Evolutionary conservation across 1,140 invertebrate species (phyloP), one percentile per base, ranked within the genome.

Genomic region (Phymorhynchus buccinoides): DNA sequence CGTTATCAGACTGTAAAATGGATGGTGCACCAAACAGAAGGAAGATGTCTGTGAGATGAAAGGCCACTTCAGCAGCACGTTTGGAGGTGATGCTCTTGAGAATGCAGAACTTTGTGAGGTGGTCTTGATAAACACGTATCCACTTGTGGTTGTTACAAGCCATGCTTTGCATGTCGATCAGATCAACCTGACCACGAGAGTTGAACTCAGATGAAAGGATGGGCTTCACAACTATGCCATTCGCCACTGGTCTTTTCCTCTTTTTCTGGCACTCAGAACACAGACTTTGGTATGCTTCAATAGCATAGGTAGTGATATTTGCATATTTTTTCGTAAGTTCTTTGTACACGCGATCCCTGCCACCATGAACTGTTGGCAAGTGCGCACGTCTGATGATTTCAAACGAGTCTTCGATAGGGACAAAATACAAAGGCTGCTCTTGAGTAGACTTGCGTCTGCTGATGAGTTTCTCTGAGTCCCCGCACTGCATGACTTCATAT

Each of bases 1-100:
- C 87, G 80, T 89, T 89, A 80, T 89, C 86, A 35, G 42, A 68
- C 39, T 90, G 89, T 6, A 89, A 71, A 68, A 90, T 89, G 35
- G 35, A 4, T 32, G 88, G 88, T 22, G 88, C 86, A 42, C 89
- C 88, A 80, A 90, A 82, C 2, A 86, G 12, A 30, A 78, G 32
- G 71, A 89, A 89, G 3, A 88, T 82, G n/a, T 88, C 79, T 9
- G 85, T 56, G 22, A 83, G 62, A 0, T 83, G 52, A 12, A 35
- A 27, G 32, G 78, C 62, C 2, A 81, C 56, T 37, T 85, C 84
- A 9, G 41, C 52, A 6, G 78, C 52, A 9, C 30, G 30, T 41
- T 85, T 85, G 41, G 27, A 42, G 48, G 9, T 83, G 30, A 86
- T 32, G 39, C 80, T 42, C 75, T 32, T 41, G 52, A 86, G 41